Conservation (phyloP, 2,113 vertebrate species). For the Pituophis catenifer region DNA sequence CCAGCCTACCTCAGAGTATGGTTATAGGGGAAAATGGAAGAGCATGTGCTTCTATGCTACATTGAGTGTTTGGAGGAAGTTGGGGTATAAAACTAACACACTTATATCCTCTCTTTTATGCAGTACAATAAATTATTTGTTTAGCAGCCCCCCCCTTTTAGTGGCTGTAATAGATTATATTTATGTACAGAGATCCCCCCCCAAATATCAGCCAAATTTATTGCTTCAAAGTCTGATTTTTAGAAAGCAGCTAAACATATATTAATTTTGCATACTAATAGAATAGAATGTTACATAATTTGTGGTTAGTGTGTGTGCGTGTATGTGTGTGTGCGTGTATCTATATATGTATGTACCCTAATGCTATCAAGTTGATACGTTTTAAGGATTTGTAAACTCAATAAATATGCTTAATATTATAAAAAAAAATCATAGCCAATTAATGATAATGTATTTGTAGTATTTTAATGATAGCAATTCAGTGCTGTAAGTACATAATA, state of each 20-base stretch:
- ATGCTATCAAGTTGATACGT: not conserved
- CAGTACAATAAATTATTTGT: not conserved
- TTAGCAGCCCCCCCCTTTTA: not conserved
- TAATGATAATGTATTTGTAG: not conserved
- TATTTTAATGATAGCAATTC: not conserved
- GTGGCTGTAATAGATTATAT: not conserved
- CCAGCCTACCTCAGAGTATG: not conserved
- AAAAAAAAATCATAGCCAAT: not conserved
- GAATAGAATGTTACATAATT: not conserved
- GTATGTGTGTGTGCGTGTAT: too few species aligned
- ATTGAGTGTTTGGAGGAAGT: not conserved
- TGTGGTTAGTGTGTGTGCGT: not conserved
- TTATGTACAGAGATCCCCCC: not conserved
- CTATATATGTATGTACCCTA: not conserved
- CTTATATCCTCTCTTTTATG: not conserved
- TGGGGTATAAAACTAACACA: not conserved
- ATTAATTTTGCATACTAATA: not conserved
- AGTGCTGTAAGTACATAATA: not conserved
- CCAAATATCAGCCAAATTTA: not conserved
- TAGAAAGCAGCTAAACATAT: not conserved
- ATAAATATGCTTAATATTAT: not conserved
- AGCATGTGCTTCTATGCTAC: not conserved
- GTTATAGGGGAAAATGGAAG: not conserved
- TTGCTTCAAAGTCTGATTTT: not conserved
- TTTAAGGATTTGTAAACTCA: not conserved